A percentile compares a stretch with the other conserved stretches of the same genome.
phyloP scores from a whole-genome alignment of 2,113 vertebrate species.

The Cheirogaleus medius region DNA sequence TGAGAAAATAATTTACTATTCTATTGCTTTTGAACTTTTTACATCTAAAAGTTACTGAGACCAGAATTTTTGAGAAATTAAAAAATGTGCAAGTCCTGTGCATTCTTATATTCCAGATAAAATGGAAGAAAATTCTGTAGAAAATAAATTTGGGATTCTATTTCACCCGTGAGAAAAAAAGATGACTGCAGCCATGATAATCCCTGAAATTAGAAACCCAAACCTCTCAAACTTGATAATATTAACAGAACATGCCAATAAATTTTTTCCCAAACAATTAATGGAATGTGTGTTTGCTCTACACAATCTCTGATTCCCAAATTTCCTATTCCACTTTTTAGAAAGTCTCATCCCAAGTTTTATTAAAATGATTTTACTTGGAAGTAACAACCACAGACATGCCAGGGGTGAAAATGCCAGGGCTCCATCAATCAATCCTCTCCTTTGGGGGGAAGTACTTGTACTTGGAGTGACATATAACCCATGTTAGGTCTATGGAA shows the following conservation, averaged over 20 bases:
- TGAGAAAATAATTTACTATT: not conserved
- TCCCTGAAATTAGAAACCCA: not conserved
- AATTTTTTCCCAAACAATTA: not conserved
- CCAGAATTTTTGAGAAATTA: not conserved
- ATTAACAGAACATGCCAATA: not conserved
- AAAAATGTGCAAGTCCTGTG: not conserved
- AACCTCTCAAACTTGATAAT: not conserved
- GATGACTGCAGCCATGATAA: not conserved
- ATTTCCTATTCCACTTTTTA: not conserved
- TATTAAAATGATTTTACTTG: not conserved
- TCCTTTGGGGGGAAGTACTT: not conserved
- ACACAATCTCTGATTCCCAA: not conserved
- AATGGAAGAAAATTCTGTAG: not conserved
- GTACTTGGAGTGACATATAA: not conserved
- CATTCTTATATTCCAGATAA: not conserved
- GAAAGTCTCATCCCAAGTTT: not conserved
- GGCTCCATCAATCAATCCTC: not conserved
- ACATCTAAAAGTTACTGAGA: not conserved
- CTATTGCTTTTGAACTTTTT: no score
- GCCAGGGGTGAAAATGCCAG: not conserved
- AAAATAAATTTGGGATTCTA: not conserved
- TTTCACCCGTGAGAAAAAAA: not conserved
- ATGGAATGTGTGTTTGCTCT: not conserved
- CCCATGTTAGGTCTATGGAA: not conserved
- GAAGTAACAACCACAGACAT: not conserved